These are phyloP conservation scores for Myotis findleyi DNA, from an alignment of 2,797 vertebrate species.

Conservation along the genomic window DNA sequence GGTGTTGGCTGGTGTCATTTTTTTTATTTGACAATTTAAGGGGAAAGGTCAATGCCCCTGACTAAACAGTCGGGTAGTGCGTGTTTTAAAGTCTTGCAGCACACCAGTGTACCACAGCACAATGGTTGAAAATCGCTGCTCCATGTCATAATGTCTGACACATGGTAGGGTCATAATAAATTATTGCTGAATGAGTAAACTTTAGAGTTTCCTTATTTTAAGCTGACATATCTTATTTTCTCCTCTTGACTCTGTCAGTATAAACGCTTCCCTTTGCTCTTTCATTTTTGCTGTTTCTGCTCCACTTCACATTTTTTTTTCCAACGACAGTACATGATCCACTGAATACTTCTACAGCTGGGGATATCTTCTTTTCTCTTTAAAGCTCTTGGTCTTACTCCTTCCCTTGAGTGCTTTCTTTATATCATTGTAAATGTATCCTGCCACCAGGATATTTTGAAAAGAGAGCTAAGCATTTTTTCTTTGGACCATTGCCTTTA, in stretches of 20 bases:
- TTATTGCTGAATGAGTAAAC: background rate
- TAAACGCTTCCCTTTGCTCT: background rate
- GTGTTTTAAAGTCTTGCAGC: background rate
- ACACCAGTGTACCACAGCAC: background rate
- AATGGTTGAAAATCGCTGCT: background rate
- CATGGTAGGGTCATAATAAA: background rate
- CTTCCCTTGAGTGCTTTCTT: slow-evolving; percentile 58
- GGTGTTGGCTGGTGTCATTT: too few relatives aligned
- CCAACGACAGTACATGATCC: slow-evolving; percentile 43
- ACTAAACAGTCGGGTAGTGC: background rate
- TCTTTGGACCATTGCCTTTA: slow-evolving; percentile 13
- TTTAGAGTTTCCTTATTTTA: slow-evolving; percentile 18
- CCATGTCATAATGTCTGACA: background rate
- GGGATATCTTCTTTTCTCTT: slow-evolving; percentile 58
- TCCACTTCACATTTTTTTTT: slow-evolving; percentile 68
- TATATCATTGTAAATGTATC: slow-evolving; percentile 62
- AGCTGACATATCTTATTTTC: background rate
- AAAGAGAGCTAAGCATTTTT: slow-evolving; percentile 31
- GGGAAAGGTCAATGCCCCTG: background rate
- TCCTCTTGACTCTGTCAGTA: slow-evolving; percentile 2
- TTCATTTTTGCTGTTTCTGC: slow-evolving; percentile 67
- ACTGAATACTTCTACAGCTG: slow-evolving; percentile 25
- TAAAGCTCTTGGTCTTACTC: slow-evolving; percentile 57
- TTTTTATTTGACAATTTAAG: background rate
- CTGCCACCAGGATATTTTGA: slow-evolving; percentile 38